Conservation (phyloP, 2,888 invertebrate species). For the Melieria picta region DNA sequence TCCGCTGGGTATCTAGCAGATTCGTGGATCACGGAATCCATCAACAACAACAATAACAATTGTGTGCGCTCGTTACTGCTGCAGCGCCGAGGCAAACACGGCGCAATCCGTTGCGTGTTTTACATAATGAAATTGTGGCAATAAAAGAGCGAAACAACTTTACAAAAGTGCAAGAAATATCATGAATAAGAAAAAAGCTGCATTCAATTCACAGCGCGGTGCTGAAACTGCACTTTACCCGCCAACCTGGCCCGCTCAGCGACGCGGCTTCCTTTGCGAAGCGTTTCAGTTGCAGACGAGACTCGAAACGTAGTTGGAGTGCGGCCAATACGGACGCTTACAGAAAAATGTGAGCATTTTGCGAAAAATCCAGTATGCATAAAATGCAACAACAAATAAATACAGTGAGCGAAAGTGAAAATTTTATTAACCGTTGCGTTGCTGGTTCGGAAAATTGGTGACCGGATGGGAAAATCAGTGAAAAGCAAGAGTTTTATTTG, state of each 20-base stretch:
- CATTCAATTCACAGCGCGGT: constrained; percentile 30
- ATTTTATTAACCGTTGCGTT: too few relatives aligned
- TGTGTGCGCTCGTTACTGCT: neutral
- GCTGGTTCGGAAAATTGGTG: too few relatives aligned
- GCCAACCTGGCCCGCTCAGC: constrained; percentile 7
- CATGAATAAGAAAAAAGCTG: constrained; percentile 27
- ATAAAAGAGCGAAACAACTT: constrained; percentile 33
- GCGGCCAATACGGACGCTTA: constrained; percentile 34
- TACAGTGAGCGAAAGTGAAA: too few relatives aligned
- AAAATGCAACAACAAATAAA: too few relatives aligned
- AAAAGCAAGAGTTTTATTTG: too few relatives aligned
- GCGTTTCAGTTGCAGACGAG: constrained; percentile 29
- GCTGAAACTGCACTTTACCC: constrained; percentile 13
- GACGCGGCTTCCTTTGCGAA: constrained; percentile 8
- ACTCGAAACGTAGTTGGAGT: constrained; percentile 30
- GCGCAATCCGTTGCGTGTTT: constrained; percentile 48
- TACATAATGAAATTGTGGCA: constrained; percentile 44
- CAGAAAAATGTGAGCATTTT: neutral
- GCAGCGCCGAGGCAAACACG: neutral
- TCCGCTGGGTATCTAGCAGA: neutral
- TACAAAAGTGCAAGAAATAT: constrained; percentile 37
- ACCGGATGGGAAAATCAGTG: too few relatives aligned
- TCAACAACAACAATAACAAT: neutral
- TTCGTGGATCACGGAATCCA: neutral
- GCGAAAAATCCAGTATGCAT: too few relatives aligned